These are phyloP conservation scores for Astropecten irregularis DNA, from an alignment of 53 echinoderm and acorn worm species.

Conservation along the genomic window DNA sequence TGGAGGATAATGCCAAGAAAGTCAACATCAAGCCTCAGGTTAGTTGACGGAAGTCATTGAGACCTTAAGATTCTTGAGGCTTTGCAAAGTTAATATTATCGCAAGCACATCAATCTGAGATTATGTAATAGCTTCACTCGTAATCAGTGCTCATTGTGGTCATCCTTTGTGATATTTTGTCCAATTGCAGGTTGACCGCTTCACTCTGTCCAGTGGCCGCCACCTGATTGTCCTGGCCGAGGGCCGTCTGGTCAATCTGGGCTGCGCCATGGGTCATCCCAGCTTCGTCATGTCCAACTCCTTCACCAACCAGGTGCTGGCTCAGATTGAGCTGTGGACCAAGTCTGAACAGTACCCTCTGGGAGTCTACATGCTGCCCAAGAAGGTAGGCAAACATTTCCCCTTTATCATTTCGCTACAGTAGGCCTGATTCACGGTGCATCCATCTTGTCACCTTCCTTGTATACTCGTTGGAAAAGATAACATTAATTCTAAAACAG, in stretches of 20 bases:
- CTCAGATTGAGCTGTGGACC: conserved; percentile 97
- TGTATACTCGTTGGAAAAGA: no score
- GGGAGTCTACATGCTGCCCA: conserved; percentile 90
- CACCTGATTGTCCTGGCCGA: conserved; percentile 90
- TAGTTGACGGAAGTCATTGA: not conserved
- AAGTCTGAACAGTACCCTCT: conserved; percentile 80
- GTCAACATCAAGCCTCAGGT: conserved; percentile 99
- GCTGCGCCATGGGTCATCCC: conserved; percentile 98
- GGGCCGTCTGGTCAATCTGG: conserved; percentile 92
- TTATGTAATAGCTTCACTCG: no score
- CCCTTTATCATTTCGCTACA: not conserved
- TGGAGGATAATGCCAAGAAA: conserved; percentile 70
- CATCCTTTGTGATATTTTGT: no score
- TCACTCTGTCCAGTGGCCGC: conserved; percentile 77
- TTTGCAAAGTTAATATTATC: no score
- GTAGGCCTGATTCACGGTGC: not conserved
- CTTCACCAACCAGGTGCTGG: conserved; percentile 97
- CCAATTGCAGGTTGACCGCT: conserved; percentile 99
- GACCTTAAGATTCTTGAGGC: not conserved
- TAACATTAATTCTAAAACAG: not conserved
- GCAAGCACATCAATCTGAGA: no score
- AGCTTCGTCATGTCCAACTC: conserved; percentile 99
- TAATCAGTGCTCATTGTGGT: no score
- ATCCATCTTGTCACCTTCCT: no score
- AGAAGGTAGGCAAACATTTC: conserved; percentile 70